Evolutionary conservation across 1,140 invertebrate species (phyloP), one percentile per base, ranked within the genome.

Genomic region (Saccostrea echinata): DNA sequence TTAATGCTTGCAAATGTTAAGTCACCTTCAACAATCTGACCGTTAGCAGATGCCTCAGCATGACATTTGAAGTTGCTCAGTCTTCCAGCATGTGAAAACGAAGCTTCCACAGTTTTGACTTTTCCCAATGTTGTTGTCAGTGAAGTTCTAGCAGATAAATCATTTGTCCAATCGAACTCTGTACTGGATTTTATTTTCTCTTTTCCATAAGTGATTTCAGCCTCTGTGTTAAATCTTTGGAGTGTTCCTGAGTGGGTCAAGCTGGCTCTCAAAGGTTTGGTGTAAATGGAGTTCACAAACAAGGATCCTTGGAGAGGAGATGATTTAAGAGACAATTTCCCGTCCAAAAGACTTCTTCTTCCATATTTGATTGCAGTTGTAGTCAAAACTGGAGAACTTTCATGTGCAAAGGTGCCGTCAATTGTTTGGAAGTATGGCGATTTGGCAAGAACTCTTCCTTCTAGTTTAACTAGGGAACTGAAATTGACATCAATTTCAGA

Each of bases 401-500:
- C 64, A 52, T 85, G 57, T 13, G 55, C 18, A 53, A 88, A 71
- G 24, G 53, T 82, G 8, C 84, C 85, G 24, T 86, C 86, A 18
- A 89, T 21, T n/a, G 61, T 86, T 51, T 86, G 51, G 8, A 82
- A n/a, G n/a, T 80, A 86, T 16, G 88, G 82, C 18, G 61, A 84
- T n/a, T 86, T 68, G 6, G 86, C 24, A 30, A 80, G 13, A 13
- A 89, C 27, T 18, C 76, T 52, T 76, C 88, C 88, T 71, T 89
- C 88, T 33, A 83, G 52, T 24, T 84, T 84, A 18, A 27, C 80
- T 1, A 89, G 12, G 11, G 88, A 84, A n/a, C 84, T 88, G 27
- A 88, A 88, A 24, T 71, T 84, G 12, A 90, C 30, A 55, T 90
- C 89, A 2, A 53, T 76, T 27, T 86, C 85, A 64, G 61, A 86